phyloP scores from a whole-genome alignment of 2,888 invertebrate genomes.

The Allolobophora icterica region DNA sequence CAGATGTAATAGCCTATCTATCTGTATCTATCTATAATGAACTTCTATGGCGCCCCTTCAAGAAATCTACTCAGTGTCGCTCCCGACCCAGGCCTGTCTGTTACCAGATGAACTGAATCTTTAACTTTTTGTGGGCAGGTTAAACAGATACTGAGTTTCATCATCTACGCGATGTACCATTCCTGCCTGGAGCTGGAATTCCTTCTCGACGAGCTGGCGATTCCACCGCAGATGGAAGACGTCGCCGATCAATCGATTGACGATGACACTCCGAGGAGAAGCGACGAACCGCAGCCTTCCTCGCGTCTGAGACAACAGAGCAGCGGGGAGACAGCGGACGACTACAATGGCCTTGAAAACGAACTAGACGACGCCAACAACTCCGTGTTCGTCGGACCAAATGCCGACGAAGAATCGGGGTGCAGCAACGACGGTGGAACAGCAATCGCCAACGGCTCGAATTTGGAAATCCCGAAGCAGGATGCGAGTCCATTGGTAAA shows the following conservation, averaged over 20 bases:
- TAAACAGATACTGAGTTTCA: constrained; percentile 81
- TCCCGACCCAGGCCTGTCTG: no score
- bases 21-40: no score
- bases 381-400: neutral
- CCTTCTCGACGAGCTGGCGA: constrained; percentile 83
- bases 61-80: no score
- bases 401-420: neutral
- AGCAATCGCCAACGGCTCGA: neutral
- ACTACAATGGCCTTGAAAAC: neutral
- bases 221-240: constrained; percentile 69
- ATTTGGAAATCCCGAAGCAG: neutral
- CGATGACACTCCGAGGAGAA: neutral
- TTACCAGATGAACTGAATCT: no score
- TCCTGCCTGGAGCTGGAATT: constrained; percentile 91
- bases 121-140: constrained; percentile 66
- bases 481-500: neutral
- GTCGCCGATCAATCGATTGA: neutral
- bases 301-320: neutral
- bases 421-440: neutral
- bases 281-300: neutral
- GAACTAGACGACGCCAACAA: neutral
- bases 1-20: no score
- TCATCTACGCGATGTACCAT: constrained; percentile 86
- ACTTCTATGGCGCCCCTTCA: no score
- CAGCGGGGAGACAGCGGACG: neutral